Evolutionary conservation across 2,888 invertebrate genomes (phyloP), one percentile per base, ranked within the genome.

Genomic region (Hymenopus coronatus): DNA sequence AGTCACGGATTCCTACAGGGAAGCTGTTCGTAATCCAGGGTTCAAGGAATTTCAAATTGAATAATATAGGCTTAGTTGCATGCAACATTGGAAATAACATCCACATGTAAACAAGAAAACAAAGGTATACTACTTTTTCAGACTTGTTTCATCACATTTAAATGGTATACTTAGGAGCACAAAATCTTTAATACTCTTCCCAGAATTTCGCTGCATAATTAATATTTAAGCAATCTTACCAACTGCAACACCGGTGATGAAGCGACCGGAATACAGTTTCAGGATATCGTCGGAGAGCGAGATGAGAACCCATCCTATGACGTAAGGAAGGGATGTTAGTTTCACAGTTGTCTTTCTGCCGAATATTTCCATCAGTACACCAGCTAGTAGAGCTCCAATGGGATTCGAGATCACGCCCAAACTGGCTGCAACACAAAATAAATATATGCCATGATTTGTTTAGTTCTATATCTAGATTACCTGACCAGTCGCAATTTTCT

Each of bases 291-390:
- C 92, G 2, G 94, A 93, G 25, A 92, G 91, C n/a, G 93, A 93
- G 70, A 94, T 92, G 12, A 94, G 90, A 30, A 94, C 90, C 95
- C 95, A 95, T 14, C 94, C 93, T 70, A 94, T 90, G 28, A 93
- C 92, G 89, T 94, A 93, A 1, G 95, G 95, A 40, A 94, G 28
- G 83, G 94, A 93, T 6, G 94, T 92, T 0, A 93, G 46, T 20
- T 94, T 91, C 90, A 94, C 93, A 28, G 94, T 91, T 85, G 91
- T 92, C 91, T 94, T 94, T 25, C 95, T 92, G 1, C 95, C 95
- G 91, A 93, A 94, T 91, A 91, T 92, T 91, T 95, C 95, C 94
- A 95, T 95, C 87, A 95, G 90, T 1, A 94, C 94, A 12, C 95
- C 95, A 28, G 93, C 93, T 9, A 94, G 91, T 0, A 95, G 90